Percentiles rank a stretch among this genome's conserved stretches.
Conservation (phyloP, 2,888 invertebrate species). For the Epirrhoe tristata region DNA sequence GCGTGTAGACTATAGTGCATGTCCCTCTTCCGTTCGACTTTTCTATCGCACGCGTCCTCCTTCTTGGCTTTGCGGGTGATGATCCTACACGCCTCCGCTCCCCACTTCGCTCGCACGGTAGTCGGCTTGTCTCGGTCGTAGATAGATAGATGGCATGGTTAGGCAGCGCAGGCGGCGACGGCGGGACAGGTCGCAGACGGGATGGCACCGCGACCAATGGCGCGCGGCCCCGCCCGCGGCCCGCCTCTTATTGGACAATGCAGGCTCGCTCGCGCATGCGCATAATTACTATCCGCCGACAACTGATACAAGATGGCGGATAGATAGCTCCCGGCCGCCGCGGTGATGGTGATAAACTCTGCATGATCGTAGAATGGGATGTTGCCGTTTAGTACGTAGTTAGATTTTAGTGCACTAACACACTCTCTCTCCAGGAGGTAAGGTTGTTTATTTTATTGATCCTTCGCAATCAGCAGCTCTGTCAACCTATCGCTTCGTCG, state of each 20-base stretch:
- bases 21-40: constrained; percentile 58
- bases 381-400: constrained; percentile 10
- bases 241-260: constrained; percentile 49
- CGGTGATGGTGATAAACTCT: constrained; percentile 54
- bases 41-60: constrained; percentile 58
- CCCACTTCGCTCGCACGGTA: constrained; percentile 57
- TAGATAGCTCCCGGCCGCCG: constrained; percentile 38
- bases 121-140: constrained; percentile 43
- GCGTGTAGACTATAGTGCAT: constrained; percentile 85
- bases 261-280: constrained; percentile 39
- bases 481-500: constrained; percentile 14
- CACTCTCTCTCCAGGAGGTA: constrained; percentile 12
- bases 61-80: constrained; percentile 66
- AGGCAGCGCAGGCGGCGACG: constrained; percentile 28
- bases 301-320: constrained; percentile 57
- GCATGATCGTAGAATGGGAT: constrained; percentile 35
- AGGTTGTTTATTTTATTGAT: constrained; percentile 9
- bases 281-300: constrained; percentile 41
- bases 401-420: constrained; percentile 17
- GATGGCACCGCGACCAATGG: constrained; percentile 46
- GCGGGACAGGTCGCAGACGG: constrained; percentile 7
- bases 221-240: constrained; percentile 49
- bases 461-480: neutral
- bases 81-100: constrained; percentile 84
- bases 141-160: constrained; percentile 30